Evolutionary conservation across 2,113 vertebrate genomes (phyloP).

Genomic region (Microcebus murinus): DNA sequence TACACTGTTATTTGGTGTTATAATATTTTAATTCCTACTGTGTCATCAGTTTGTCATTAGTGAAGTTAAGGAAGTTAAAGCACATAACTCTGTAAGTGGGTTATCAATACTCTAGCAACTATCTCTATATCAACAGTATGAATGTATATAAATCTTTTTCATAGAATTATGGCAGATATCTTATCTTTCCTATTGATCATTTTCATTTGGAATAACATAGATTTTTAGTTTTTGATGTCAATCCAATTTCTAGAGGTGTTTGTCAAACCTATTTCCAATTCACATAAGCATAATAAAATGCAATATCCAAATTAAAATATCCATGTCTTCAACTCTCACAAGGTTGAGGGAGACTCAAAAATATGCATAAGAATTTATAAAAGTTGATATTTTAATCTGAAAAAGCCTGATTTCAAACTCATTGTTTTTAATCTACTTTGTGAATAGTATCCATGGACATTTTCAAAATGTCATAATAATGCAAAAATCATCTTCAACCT

Average conservation of each 20-base stretch:
- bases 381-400: background rate
- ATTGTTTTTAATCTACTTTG: background rate
- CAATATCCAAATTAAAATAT: background rate
- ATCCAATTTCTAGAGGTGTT: background rate
- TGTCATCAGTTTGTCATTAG: conserved; percentile 53
- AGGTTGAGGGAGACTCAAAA: background rate
- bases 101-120: background rate
- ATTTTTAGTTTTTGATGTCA: background rate
- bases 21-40: background rate
- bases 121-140: background rate
- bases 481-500: background rate
- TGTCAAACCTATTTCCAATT: background rate
- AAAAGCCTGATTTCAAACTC: background rate
- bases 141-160: background rate
- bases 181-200: background rate
- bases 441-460: background rate
- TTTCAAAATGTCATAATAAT: conserved; percentile 5
- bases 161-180: background rate
- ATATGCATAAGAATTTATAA: background rate
- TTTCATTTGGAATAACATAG: background rate
- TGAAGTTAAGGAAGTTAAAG: conserved; percentile 69
- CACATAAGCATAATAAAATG: background rate
- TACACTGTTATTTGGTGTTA: background rate
- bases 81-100: background rate
- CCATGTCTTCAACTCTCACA: background rate